phyloP scores from a whole-genome alignment of 2,113 vertebrate genomes.

The Pollimyrus isidori region DNA sequence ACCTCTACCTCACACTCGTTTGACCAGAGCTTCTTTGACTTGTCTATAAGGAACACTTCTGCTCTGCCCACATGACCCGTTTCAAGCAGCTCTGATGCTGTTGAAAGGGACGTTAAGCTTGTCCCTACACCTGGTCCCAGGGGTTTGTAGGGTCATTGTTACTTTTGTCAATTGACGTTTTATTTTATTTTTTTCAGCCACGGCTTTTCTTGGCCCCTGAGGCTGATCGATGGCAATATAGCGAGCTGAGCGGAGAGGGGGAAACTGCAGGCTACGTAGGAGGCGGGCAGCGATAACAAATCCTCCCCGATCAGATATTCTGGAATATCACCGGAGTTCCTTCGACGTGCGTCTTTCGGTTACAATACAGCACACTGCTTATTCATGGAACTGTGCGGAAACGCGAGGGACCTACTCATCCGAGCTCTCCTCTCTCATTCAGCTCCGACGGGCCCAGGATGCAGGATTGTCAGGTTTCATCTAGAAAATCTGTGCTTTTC shows the following conservation, averaged over 20 bases:
- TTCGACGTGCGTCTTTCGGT: slow-evolving; percentile 19
- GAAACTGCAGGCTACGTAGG: slow-evolving; percentile 16
- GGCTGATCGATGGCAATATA: neutral
- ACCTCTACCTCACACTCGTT: neutral
- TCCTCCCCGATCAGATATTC: slow-evolving; percentile 58
- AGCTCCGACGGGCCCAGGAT: neutral
- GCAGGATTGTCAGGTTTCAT: neutral
- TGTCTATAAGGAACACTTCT: neutral
- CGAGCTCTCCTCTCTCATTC: neutral
- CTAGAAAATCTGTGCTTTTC: too few relatives aligned
- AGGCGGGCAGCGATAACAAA: slow-evolving; percentile 43
- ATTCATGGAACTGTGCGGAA: slow-evolving; percentile 20
- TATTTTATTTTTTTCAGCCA: neutral
- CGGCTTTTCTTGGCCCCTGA: neutral
- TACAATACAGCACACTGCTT: slow-evolving; percentile 31
- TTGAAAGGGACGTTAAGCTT: neutral
- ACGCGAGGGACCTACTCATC: slow-evolving; percentile 21
- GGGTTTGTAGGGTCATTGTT: neutral
- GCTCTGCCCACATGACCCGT: neutral
- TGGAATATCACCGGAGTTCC: slow-evolving; percentile 56
- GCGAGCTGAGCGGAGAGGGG: neutral
- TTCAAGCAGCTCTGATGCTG: neutral
- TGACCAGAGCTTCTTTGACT: neutral
- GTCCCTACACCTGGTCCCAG: neutral
- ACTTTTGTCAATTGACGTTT: neutral